Evolutionary conservation across 2,113 vertebrate genomes (phyloP).

Genomic region (Myotis yumanensis): DNA sequence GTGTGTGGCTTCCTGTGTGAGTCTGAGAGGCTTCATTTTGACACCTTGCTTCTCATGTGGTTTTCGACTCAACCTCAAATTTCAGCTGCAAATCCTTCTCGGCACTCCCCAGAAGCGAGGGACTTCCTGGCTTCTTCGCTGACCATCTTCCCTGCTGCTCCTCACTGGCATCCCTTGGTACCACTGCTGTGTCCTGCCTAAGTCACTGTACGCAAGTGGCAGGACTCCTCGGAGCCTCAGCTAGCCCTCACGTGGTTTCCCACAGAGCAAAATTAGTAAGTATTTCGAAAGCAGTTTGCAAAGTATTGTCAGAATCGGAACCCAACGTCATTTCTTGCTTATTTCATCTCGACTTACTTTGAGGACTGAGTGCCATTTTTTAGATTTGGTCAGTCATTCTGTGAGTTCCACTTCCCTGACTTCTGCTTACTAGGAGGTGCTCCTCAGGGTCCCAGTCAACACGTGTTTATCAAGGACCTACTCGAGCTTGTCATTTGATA

Average conservation of each 20-base stretch:
- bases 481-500: neutral
- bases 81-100: neutral
- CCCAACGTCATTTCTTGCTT: neutral
- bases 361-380: neutral
- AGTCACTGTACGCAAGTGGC: neutral
- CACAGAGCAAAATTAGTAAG: neutral
- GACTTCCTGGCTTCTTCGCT: neutral
- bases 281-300: neutral
- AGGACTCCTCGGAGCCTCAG: neutral
- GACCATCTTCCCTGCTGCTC: too few relatives aligned
- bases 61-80: neutral
- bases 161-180: neutral
- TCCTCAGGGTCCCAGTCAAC: neutral
- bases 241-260: neutral
- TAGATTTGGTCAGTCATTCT: neutral
- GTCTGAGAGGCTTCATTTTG: neutral
- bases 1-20: neutral
- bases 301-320: neutral
- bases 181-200: neutral
- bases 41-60: neutral
- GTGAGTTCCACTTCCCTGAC: neutral
- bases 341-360: constrained; percentile 2
- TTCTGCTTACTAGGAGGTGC: neutral
- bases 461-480: neutral
- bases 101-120: neutral